phyloP scores from a whole-genome alignment of 2,113 vertebrate species.

The Prietella phreatophila region DNA sequence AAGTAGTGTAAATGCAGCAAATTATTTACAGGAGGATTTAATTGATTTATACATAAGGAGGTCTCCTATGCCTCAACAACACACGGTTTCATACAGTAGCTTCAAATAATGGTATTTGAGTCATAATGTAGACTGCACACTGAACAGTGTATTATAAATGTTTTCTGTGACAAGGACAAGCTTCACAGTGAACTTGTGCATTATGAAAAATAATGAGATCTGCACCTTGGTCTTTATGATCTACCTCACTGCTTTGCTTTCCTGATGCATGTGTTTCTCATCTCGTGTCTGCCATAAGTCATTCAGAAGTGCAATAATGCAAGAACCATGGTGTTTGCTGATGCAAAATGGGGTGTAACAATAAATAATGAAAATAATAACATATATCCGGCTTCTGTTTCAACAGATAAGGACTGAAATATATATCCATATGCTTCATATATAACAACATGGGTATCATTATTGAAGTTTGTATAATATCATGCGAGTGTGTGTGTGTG shows the following conservation, averaged over 20 bases:
- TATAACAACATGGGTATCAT: constrained; percentile 6
- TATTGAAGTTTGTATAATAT: neutral
- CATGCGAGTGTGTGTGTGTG: neutral
- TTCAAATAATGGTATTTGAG: constrained; percentile 31
- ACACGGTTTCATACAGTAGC: constrained; percentile 10
- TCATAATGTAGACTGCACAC: constrained; percentile 15
- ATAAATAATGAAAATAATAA: constrained; percentile 71
- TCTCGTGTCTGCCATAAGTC: constrained; percentile 63
- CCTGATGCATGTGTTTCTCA: constrained; percentile 29
- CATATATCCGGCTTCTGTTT: constrained; percentile 59
- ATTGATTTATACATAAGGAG: constrained; percentile 64
- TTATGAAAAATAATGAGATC: constrained; percentile 38
- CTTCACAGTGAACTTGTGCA: constrained; percentile 36
- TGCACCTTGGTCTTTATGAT: constrained; percentile 31
- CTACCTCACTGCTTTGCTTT: constrained; percentile 35
- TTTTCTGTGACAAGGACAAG: constrained; percentile 28
- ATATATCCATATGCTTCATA: constrained; percentile 6
- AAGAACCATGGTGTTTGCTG: constrained; percentile 64
- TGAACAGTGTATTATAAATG: constrained; percentile 35
- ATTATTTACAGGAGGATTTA: constrained; percentile 67
- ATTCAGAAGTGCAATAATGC: constrained; percentile 68
- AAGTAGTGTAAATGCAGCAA: constrained; percentile 58
- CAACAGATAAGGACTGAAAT: constrained; percentile 54
- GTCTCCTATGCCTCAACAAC: constrained; percentile 27
- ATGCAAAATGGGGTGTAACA: constrained; percentile 64